Evolutionary conservation across 1,140 invertebrate species (phyloP).

Genomic region (Procambarus clarkii): DNA sequence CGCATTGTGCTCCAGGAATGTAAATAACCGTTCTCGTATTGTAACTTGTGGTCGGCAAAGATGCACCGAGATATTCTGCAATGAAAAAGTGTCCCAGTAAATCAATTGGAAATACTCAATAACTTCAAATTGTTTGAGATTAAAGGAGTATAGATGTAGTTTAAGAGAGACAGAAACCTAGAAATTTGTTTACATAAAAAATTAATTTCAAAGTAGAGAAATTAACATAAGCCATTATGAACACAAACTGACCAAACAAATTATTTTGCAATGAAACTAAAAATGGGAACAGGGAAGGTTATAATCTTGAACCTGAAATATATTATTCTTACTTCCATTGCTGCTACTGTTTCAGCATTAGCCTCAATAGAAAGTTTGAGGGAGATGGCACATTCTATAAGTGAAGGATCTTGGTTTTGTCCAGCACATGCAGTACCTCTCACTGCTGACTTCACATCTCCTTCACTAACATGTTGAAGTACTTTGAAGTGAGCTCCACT

Average conservation of each 20-base stretch:
- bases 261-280: too few relatives aligned
- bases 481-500: conserved; percentile 75
- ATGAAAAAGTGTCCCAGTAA: neutral
- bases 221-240: too few relatives aligned
- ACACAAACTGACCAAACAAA: too few relatives aligned
- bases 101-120: neutral
- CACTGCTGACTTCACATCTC: neutral
- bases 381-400: conserved; percentile 51
- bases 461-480: conserved; percentile 75
- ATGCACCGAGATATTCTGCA: conserved; percentile 59
- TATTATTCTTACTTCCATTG: conserved; percentile 50
- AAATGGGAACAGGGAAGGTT: too few relatives aligned
- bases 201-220: too few relatives aligned
- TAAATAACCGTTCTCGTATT: conserved; percentile 51
- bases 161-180: too few relatives aligned
- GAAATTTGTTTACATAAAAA: too few relatives aligned
- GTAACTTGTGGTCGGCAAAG: conserved; percentile 53
- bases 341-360: conserved; percentile 61
- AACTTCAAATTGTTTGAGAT: too few relatives aligned
- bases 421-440: conserved; percentile 76
- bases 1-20: conserved; percentile 62
- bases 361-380: conserved; percentile 60
- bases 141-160: too few relatives aligned
- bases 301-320: neutral
- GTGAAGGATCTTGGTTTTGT: conserved; percentile 74